Evolutionary conservation across 1,140 invertebrate species (phyloP).

Genomic region (Lithobius niger): DNA sequence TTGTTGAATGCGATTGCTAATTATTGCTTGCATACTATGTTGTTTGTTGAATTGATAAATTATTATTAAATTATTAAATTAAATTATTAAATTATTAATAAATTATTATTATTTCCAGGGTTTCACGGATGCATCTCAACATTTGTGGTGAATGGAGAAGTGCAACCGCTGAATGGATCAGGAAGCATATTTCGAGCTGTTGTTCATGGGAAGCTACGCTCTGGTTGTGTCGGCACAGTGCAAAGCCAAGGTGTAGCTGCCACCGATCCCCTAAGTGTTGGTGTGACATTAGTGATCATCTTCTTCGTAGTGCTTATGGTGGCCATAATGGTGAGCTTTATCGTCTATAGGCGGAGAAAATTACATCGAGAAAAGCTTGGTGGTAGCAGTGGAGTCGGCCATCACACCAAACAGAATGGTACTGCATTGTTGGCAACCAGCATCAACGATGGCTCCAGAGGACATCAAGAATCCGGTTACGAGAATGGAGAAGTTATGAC

Average conservation of each 20-base stretch:
- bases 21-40: no score
- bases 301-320: conserved; percentile 82
- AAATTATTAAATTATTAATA: conserved; percentile 7
- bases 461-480: conserved; percentile 27
- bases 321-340: conserved; percentile 73
- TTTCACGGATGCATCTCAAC: conserved; percentile 83
- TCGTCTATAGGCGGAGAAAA: conserved; percentile 70
- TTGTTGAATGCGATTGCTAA: no score
- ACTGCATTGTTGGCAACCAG: conserved; percentile 13
- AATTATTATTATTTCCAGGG: conserved; percentile 29
- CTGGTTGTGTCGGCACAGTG: conserved; percentile 47
- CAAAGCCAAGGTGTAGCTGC: conserved; percentile 43
- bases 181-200: conserved; percentile 55
- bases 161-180: conserved; percentile 75
- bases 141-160: conserved; percentile 74
- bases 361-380: conserved; percentile 61
- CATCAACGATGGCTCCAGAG: conserved; percentile 21
- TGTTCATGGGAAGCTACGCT: conserved; percentile 26
- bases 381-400: conserved; percentile 20
- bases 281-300: conserved; percentile 80
- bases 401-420: conserved; percentile 15
- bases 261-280: conserved; percentile 74
- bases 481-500: conserved; percentile 40
- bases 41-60: no score
- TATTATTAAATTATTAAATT: no score